These are phyloP conservation scores for Hylia prasina DNA, from an alignment of 2,113 vertebrate species.

Conservation along the genomic window DNA sequence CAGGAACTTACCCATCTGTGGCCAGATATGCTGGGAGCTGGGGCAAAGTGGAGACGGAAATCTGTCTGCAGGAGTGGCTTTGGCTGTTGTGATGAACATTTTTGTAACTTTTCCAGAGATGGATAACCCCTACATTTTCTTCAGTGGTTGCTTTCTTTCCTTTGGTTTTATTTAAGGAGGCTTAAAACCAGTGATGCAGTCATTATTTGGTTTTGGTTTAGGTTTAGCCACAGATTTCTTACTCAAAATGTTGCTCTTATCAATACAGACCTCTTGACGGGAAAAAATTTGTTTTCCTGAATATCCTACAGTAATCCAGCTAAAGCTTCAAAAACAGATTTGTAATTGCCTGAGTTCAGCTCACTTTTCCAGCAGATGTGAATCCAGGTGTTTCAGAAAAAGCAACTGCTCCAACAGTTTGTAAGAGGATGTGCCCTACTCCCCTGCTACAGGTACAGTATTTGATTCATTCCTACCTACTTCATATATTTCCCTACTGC, in stretches of 20 bases:
- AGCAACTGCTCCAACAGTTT: background rate
- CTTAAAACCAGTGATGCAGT: background rate
- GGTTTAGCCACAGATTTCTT: background rate
- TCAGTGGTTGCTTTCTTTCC: background rate
- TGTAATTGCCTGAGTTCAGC: background rate
- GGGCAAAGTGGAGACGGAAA: background rate
- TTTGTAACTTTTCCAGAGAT: background rate
- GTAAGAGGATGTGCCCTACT: background rate
- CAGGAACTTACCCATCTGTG: background rate
- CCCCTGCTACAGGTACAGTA: background rate
- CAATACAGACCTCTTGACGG: accelerated
- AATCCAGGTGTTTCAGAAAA: background rate
- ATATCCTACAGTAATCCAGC: background rate
- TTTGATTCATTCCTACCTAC: background rate
- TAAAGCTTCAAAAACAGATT: background rate
- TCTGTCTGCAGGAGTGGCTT: background rate
- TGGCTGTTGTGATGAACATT: background rate
- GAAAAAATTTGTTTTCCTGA: background rate
- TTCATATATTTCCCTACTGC: background rate
- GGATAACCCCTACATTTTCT: background rate
- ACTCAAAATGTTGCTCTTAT: background rate
- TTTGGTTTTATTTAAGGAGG: background rate
- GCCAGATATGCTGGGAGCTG: background rate
- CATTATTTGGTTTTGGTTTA: background rate
- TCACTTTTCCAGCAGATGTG: background rate